phyloP scores from a whole-genome alignment of 1,140 invertebrate genomes.

The Drosophila funebris region DNA sequence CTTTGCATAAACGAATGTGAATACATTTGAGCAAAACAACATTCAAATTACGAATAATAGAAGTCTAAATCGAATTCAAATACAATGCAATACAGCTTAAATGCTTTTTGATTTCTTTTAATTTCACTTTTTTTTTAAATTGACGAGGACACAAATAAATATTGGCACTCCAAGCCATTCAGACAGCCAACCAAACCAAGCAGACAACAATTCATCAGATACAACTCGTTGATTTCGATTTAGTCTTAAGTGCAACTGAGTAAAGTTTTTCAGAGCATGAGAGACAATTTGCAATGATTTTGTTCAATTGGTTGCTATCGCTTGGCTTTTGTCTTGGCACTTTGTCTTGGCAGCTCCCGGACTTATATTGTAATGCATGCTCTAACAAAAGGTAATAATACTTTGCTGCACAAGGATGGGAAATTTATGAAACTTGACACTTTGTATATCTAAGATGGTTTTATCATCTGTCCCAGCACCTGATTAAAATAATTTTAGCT shows the following conservation, averaged over 20 bases:
- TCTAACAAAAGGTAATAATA: background rate
- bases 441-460: too few relatives aligned
- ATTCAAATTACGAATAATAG: slow-evolving; percentile 42
- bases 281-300: slow-evolving; percentile 70
- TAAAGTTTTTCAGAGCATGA: slow-evolving; percentile 30
- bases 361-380: slow-evolving; percentile 3
- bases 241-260: slow-evolving; percentile 35
- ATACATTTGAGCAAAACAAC: slow-evolving; percentile 45
- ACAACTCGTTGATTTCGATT: slow-evolving; percentile 43
- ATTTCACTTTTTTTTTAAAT: slow-evolving; percentile 23
- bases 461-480: too few relatives aligned
- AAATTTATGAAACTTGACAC: too few relatives aligned
- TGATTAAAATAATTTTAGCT: background rate
- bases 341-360: slow-evolving; percentile 27
- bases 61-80: slow-evolving; percentile 39
- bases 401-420: background rate
- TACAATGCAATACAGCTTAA: slow-evolving; percentile 34
- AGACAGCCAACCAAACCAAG: background rate
- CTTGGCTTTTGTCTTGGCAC: slow-evolving; percentile 29
- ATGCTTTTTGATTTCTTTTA: slow-evolving; percentile 54
- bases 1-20: slow-evolving; percentile 79
- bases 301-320: slow-evolving; percentile 44
- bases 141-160: slow-evolving; percentile 15
- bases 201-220: slow-evolving; percentile 33
- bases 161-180: slow-evolving; percentile 3